A percentile compares a stretch with the other conserved stretches of the same genome.
Conservation (phyloP, 1,140 invertebrate species). For the Bombus sibiricus region DNA sequence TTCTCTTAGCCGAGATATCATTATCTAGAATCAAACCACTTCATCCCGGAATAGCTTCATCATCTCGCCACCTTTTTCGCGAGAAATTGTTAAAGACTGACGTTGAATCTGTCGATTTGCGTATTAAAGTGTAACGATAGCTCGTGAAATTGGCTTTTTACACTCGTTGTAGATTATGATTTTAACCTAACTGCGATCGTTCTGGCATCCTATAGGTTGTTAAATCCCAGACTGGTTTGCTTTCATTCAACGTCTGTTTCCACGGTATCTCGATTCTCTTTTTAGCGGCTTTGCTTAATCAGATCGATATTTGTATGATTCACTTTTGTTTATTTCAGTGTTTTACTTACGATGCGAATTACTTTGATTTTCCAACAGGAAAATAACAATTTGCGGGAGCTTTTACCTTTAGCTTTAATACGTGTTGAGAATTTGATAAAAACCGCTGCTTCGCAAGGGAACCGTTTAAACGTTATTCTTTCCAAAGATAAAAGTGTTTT, state of each 20-base stretch:
- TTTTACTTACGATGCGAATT: background rate
- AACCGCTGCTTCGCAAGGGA: too few species aligned
- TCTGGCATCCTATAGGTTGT: too few species aligned
- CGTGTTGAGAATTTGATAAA: too few species aligned
- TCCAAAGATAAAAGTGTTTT: too few species aligned
- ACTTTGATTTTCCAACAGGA: too few species aligned
- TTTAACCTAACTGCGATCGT: background rate
- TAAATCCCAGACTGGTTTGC: background rate
- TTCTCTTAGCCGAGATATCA: constrained; percentile 22
- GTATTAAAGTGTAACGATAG: background rate
- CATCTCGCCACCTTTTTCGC: background rate
- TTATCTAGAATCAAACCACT: constrained; percentile 2
- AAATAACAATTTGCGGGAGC: too few species aligned
- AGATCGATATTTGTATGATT: background rate
- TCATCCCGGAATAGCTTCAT: constrained; percentile 26
- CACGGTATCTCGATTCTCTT: background rate
- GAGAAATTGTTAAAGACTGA: background rate
- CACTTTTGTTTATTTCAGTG: background rate
- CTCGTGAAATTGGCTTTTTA: background rate
- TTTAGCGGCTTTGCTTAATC: background rate
- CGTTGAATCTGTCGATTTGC: background rate
- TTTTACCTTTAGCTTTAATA: too few species aligned
- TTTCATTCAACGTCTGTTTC: background rate
- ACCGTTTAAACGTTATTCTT: too few species aligned
- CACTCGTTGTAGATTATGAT: background rate